Percentiles rank a stretch among this genome's conserved stretches.
These are phyloP conservation scores for Alca torda DNA, from an alignment of 2,797 vertebrate genomes.

Conservation along the genomic window DNA sequence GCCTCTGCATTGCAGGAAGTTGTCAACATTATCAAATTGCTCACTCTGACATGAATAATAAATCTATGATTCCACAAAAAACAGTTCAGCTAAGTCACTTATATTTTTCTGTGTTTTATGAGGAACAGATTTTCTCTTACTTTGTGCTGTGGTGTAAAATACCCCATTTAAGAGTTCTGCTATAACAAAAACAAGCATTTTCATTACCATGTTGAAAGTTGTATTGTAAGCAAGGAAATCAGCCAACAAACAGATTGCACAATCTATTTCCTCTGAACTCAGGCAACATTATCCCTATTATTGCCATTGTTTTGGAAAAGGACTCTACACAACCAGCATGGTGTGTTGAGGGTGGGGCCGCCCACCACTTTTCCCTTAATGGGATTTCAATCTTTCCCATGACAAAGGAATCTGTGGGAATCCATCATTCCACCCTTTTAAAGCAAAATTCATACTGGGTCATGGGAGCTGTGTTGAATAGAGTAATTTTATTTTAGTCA, in stretches of 20 bases:
- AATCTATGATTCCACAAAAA: background rate
- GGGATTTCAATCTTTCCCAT: background rate
- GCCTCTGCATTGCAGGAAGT: constrained; percentile 41
- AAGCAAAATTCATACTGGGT: background rate
- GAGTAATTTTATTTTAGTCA: background rate
- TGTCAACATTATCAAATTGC: constrained; percentile 48
- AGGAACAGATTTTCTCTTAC: constrained; percentile 7
- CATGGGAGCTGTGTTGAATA: background rate
- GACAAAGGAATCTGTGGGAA: background rate
- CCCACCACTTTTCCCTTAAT: background rate
- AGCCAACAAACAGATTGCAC: background rate
- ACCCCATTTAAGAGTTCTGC: background rate
- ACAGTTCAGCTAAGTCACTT: background rate
- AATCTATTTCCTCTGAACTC: background rate
- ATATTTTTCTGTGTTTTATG: background rate
- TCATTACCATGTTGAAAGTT: background rate
- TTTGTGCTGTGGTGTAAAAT: background rate
- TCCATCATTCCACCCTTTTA: background rate
- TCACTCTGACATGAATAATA: constrained; percentile 30
- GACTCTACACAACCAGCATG: background rate
- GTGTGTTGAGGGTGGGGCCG: background rate
- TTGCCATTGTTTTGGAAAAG: background rate
- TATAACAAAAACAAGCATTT: background rate
- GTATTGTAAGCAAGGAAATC: background rate
- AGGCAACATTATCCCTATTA: background rate